Evolutionary conservation across 2,888 invertebrate species (phyloP).

Genomic region (Pandemis heparana): DNA sequence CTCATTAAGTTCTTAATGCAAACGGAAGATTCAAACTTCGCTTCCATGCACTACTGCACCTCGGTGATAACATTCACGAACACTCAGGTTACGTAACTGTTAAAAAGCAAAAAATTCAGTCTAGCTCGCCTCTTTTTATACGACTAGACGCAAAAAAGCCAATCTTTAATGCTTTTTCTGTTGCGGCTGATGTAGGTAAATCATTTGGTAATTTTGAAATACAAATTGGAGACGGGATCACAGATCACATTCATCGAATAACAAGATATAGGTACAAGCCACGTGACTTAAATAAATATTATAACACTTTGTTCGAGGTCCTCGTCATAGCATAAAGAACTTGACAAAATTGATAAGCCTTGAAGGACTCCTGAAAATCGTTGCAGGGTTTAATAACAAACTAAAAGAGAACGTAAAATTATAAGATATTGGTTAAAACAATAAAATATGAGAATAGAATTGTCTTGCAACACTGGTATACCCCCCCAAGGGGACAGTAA

Average conservation of each 20-base stretch:
- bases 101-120: constrained; percentile 35
- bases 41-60: constrained; percentile 57
- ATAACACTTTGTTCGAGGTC: too few species aligned
- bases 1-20: constrained; percentile 30
- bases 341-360: not conserved
- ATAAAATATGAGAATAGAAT: constrained; percentile 8
- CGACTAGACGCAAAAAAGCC: not conserved
- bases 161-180: not conserved
- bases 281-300: too few species aligned
- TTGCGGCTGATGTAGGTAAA: not conserved
- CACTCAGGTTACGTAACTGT: constrained; percentile 51
- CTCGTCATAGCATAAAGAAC: too few species aligned
- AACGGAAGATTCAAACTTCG: constrained; percentile 48
- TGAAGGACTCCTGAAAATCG: not conserved
- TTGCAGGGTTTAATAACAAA: not conserved
- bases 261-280: too few species aligned
- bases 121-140: constrained; percentile 17
- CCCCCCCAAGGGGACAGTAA: constrained; percentile 7
- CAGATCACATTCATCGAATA: too few species aligned
- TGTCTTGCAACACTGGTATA: not conserved
- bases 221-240: too few species aligned
- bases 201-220: too few species aligned
- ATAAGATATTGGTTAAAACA: not conserved
- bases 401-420: not conserved
- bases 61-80: constrained; percentile 60